These are phyloP conservation scores for Dasypus novemcinctus DNA, from an alignment of 2,113 vertebrate species.

Conservation along the genomic window DNA sequence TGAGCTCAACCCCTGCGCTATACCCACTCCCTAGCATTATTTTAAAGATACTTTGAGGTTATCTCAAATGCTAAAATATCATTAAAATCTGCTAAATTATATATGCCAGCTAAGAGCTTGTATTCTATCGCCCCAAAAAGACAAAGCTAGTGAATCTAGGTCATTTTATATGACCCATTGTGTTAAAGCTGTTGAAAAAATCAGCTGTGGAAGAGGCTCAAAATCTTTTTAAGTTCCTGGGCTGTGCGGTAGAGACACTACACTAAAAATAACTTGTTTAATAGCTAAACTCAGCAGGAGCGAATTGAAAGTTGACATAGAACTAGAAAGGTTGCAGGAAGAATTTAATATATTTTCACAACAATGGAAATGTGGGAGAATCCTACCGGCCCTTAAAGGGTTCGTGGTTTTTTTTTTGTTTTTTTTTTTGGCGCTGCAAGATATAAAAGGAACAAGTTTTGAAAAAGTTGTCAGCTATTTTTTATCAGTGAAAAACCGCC, in stretches of 20 bases:
- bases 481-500: slow-evolving; percentile 11
- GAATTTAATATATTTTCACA: not conserved
- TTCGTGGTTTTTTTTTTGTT: no score
- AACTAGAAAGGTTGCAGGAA: not conserved
- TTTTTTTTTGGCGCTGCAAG: slow-evolving; percentile 3
- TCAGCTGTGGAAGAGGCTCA: slow-evolving; percentile 42
- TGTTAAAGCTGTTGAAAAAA: slow-evolving; percentile 37
- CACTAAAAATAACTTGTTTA: not conserved
- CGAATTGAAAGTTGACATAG: slow-evolving; percentile 20
- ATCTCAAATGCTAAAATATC: slow-evolving; percentile 52
- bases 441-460: slow-evolving; percentile 14
- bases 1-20: no score
- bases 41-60: slow-evolving; percentile 58
- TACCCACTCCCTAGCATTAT: not conserved
- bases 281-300: not conserved
- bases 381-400: not conserved
- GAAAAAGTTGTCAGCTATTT: slow-evolving; percentile 48
- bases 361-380: not conserved
- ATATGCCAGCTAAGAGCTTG: slow-evolving; percentile 27
- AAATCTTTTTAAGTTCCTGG: slow-evolving; percentile 30
- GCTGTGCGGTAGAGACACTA: not conserved
- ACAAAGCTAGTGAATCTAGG: slow-evolving; percentile 35
- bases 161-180: not conserved
- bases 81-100: slow-evolving; percentile 62
- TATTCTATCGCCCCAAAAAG: not conserved